These are phyloP conservation scores for Zaprionus africanus DNA, from an alignment of 1,140 invertebrate genomes.

Conservation along the genomic window DNA sequence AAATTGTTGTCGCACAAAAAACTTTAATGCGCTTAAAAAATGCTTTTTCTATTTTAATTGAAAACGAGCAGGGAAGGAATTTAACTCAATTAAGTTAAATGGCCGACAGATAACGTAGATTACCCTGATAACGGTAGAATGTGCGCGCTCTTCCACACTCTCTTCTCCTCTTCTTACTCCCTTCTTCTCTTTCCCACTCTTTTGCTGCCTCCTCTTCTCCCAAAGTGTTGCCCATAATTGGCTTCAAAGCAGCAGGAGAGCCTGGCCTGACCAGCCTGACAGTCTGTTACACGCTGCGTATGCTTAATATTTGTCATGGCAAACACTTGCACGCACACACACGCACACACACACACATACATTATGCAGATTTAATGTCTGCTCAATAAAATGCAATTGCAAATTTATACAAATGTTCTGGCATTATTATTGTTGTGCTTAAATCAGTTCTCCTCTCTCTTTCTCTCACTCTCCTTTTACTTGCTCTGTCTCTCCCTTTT, in stretches of 20 bases:
- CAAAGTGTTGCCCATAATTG: not conserved
- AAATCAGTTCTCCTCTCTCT: constrained; percentile 19
- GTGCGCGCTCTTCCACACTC: not conserved
- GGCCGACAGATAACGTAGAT: not conserved
- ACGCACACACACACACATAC: not conserved
- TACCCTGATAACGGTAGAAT: not conserved
- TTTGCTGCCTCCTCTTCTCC: not conserved
- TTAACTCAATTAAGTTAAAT: constrained; percentile 4
- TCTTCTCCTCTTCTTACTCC: not conserved
- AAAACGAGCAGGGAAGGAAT: not conserved
- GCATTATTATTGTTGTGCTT: constrained; percentile 71
- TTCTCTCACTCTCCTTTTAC: too few relatives aligned
- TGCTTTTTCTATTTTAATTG: not conserved
- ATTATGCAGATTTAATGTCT: constrained; percentile 71
- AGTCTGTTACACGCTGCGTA: not conserved
- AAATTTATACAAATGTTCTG: constrained; percentile 79
- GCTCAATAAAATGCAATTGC: constrained; percentile 78
- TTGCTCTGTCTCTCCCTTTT: not conserved
- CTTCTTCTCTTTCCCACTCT: not conserved
- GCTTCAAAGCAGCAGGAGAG: not conserved
- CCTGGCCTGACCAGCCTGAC: not conserved
- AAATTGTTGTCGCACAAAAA: constrained; percentile 64
- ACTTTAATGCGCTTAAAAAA: constrained; percentile 28
- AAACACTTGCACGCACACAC: not conserved
- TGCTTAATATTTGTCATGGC: not conserved